These are phyloP conservation scores for Smithornis capensis DNA, from an alignment of 2,113 vertebrate genomes.

Conservation along the genomic window DNA sequence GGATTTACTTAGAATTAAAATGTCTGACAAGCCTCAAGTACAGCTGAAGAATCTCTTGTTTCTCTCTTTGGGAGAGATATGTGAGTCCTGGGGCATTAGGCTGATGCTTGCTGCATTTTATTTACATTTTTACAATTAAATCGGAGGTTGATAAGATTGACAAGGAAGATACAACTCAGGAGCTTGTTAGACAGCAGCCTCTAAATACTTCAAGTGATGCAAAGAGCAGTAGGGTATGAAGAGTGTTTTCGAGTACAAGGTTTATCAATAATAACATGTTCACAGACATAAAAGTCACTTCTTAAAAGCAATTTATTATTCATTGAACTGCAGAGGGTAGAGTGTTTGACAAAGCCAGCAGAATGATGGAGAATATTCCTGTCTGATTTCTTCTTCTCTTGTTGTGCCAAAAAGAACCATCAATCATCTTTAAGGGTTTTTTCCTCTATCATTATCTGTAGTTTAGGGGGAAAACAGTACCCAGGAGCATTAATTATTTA, in stretches of 20 bases:
- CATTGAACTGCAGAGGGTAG: not conserved
- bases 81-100: not conserved
- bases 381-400: not conserved
- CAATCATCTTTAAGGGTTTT: not conserved
- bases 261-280: not conserved
- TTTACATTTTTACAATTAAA: not conserved
- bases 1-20: not conserved
- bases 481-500: not conserved
- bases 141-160: not conserved
- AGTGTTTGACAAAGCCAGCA: not conserved
- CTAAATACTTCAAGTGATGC: not conserved
- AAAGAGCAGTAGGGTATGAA: not conserved
- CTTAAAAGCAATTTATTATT: not conserved
- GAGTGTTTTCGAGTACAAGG: not conserved
- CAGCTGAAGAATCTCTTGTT: not conserved
- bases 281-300: not conserved
- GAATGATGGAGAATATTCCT: not conserved
- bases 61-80: not conserved
- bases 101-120: not conserved
- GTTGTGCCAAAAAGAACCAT: not conserved
- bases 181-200: not conserved
- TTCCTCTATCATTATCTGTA: not conserved
- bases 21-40: not conserved
- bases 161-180: not conserved
- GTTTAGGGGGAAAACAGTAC: not conserved